Conservation (phyloP, 1,140 invertebrate species). For the Littorina saxatilis region DNA sequence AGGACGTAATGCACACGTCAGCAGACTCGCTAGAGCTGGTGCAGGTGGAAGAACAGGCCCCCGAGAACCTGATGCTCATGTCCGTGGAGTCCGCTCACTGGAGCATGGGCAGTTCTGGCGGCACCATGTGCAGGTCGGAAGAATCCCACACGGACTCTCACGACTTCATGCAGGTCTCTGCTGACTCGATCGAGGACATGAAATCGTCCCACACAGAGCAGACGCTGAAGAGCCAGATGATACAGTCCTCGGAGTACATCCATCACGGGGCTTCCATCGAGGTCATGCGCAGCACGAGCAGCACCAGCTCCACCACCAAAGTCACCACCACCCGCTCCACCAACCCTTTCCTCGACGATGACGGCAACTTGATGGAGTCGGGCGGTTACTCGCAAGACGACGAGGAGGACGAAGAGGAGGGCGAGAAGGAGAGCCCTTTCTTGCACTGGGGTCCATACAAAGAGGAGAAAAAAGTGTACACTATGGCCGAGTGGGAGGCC, state of each 20-base stretch:
- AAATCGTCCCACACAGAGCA: constrained; percentile 36
- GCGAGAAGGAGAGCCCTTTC: constrained; percentile 50
- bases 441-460: constrained; percentile 63
- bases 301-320: constrained; percentile 20
- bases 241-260: constrained; percentile 38
- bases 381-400: constrained; percentile 37
- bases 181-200: constrained; percentile 64
- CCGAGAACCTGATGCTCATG: constrained; percentile 64
- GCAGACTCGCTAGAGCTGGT: constrained; percentile 81
- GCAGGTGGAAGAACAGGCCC: constrained; percentile 51
- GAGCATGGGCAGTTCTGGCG: constrained; percentile 66
- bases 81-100: constrained; percentile 65
- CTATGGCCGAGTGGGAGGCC: constrained; percentile 72
- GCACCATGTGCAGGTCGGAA: constrained; percentile 59
- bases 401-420: constrained; percentile 44
- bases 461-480: constrained; percentile 70
- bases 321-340: constrained; percentile 38
- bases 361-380: constrained; percentile 52
- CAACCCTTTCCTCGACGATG: constrained; percentile 58
- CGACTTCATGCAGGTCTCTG: constrained; percentile 70
- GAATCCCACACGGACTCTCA: constrained; percentile 57
- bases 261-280: constrained; percentile 21
- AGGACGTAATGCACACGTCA: constrained; percentile 76
- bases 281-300: constrained; percentile 26
- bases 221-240: constrained; percentile 39